phyloP scores from a whole-genome alignment of 1,140 invertebrate species.

The Penaeus vannamei region DNA sequence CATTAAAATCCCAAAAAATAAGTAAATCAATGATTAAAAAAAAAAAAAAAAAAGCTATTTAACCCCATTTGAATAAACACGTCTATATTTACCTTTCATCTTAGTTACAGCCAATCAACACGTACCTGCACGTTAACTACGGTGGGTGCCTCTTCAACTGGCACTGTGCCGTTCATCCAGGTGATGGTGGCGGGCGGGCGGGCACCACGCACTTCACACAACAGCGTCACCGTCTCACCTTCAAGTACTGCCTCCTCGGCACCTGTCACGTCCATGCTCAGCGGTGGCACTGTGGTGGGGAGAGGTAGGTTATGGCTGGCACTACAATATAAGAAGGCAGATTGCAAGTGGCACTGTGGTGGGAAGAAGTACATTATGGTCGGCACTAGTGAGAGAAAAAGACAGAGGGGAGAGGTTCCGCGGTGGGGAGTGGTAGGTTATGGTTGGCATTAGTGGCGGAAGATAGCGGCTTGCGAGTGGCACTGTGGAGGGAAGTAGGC shows the following conservation, averaged over 20 bases:
- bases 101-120: not conserved
- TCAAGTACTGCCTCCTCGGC: conserved; percentile 82
- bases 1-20: too few relatives aligned
- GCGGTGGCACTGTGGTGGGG: conserved; percentile 80
- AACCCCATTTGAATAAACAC: not conserved
- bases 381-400: too few relatives aligned
- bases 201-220: conserved; percentile 83
- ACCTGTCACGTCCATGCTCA: conserved; percentile 81
- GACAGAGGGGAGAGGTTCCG: too few relatives aligned
- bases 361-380: too few relatives aligned
- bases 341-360: too few relatives aligned
- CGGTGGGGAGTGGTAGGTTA: too few relatives aligned
- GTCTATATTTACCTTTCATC: not conserved
- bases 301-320: not conserved
- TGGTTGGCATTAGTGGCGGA: too few relatives aligned
- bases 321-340: too few relatives aligned
- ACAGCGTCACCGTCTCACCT: conserved; percentile 82
- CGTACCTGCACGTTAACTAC: conserved; percentile 61
- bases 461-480: too few relatives aligned
- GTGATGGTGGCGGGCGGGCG: conserved; percentile 85
- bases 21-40: not conserved
- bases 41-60: conserved; percentile 6
- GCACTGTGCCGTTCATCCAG: conserved; percentile 76
- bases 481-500: too few relatives aligned
- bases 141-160: conserved; percentile 54